Conservation (phyloP, 2,113 vertebrate genomes). For the Corydoras sp. region DNA sequence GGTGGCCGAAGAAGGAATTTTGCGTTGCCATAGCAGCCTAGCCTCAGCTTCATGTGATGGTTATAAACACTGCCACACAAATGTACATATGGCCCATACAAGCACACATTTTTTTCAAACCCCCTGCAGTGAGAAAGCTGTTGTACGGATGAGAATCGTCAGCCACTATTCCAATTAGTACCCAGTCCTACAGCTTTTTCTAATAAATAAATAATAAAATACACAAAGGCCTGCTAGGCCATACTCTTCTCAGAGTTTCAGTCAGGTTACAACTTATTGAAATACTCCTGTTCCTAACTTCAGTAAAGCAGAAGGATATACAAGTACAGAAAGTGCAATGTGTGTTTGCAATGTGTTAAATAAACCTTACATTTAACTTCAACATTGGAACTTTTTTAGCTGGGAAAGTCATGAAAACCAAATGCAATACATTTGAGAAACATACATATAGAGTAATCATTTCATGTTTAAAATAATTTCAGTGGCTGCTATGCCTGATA, state of each 20-base stretch:
- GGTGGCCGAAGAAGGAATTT: slow-evolving; percentile 63
- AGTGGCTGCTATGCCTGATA: too few relatives aligned
- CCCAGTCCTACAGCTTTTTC: slow-evolving; percentile 34
- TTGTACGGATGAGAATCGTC: slow-evolving; percentile 37
- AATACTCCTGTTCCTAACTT: background rate
- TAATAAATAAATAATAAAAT: background rate
- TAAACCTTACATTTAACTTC: too few relatives aligned
- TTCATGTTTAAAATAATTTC: too few relatives aligned
- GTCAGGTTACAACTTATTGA: background rate
- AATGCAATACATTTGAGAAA: too few relatives aligned
- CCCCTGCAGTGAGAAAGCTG: slow-evolving; percentile 43
- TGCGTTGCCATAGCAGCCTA: slow-evolving; percentile 76
- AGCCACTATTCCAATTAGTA: slow-evolving; percentile 37
- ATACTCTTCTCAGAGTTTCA: background rate
- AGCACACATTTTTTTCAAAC: slow-evolving; percentile 41
- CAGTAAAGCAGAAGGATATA: background rate
- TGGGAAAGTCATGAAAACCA: too few relatives aligned
- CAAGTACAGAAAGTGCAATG: too few relatives aligned
- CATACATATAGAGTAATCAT: too few relatives aligned
- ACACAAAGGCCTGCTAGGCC: background rate
- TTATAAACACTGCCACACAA: slow-evolving; percentile 39
- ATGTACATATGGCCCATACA: slow-evolving; percentile 15
- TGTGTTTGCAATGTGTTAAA: too few relatives aligned
- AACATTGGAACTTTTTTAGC: too few relatives aligned
- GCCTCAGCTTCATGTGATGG: slow-evolving; percentile 47